Percentiles rank a stretch among this genome's conserved stretches.
Evolutionary conservation across 2,797 vertebrate genomes (phyloP).

Genomic region (Myripristis murdjan): DNA sequence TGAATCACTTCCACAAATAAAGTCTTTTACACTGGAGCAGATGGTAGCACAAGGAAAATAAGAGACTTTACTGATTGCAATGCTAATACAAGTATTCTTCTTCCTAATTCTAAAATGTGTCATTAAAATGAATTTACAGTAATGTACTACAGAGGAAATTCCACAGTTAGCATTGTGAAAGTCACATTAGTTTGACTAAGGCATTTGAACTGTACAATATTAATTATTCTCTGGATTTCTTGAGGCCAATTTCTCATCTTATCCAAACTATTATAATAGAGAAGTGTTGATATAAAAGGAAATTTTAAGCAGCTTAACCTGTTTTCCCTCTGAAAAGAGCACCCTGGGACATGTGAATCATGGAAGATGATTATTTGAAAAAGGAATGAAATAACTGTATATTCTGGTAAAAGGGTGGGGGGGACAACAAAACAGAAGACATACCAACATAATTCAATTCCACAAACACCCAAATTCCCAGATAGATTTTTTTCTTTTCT

Average conservation of each 20-base stretch:
- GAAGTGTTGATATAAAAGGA: constrained; percentile 65
- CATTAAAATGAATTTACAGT: constrained; percentile 26
- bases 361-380: constrained; percentile 58
- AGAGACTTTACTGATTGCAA: neutral
- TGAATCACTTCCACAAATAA: neutral
- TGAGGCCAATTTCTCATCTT: constrained; percentile 54
- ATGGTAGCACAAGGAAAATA: neutral
- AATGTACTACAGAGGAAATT: constrained; percentile 21
- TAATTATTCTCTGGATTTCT: constrained; percentile 66
- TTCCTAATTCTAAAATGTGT: constrained; percentile 11
- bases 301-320: constrained; percentile 74
- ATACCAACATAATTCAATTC: neutral
- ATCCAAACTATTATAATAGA: constrained; percentile 61
- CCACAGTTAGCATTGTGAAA: constrained; percentile 30
- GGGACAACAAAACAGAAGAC: neutral
- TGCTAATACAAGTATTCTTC: neutral
- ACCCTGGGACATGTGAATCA: constrained; percentile 62
- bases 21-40: constrained; percentile 7
- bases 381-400: constrained; percentile 45
- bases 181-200: constrained; percentile 35
- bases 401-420: constrained; percentile 15
- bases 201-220: constrained; percentile 51
- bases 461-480: constrained; percentile 13
- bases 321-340: constrained; percentile 66
- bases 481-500: constrained; percentile 11